Evolutionary conservation across 2,888 invertebrate genomes (phyloP).

Genomic region (Microplitis deprimator): DNA sequence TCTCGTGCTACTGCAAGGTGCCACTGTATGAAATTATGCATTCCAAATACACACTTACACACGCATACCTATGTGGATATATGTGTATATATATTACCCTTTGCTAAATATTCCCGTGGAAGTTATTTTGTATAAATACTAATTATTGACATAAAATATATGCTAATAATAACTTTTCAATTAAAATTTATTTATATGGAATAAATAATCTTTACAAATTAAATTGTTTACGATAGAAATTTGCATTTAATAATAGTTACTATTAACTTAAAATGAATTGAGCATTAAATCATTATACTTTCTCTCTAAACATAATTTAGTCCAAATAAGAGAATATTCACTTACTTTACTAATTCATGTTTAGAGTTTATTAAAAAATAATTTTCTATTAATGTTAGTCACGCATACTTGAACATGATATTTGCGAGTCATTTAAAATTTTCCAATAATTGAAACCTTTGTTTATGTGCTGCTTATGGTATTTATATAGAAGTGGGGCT

Average conservation of each 20-base stretch:
- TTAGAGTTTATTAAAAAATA: background rate
- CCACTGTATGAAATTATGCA: slow-evolving; percentile 30
- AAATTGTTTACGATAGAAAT: too few relatives aligned
- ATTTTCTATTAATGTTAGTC: background rate
- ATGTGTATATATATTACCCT: background rate
- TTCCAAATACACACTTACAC: slow-evolving; percentile 18
- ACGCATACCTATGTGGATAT: background rate
- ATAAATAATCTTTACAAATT: too few relatives aligned
- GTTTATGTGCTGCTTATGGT: too few relatives aligned
- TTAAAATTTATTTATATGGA: too few relatives aligned
- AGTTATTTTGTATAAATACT: background rate
- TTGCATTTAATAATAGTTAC: background rate
- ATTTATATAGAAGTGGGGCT: too few relatives aligned
- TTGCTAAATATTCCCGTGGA: background rate
- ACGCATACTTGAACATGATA: background rate
- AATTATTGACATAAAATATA: background rate
- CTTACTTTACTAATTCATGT: too few relatives aligned
- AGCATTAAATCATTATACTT: background rate
- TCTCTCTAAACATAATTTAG: too few relatives aligned
- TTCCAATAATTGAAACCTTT: too few relatives aligned
- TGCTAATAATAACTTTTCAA: too few relatives aligned
- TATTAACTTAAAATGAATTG: background rate
- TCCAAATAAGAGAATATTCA: too few relatives aligned
- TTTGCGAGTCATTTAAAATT: background rate
- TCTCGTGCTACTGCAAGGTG: slow-evolving; percentile 12